These are phyloP conservation scores for Linepithema humile DNA, from an alignment of 1,140 invertebrate species.

Conservation along the genomic window DNA sequence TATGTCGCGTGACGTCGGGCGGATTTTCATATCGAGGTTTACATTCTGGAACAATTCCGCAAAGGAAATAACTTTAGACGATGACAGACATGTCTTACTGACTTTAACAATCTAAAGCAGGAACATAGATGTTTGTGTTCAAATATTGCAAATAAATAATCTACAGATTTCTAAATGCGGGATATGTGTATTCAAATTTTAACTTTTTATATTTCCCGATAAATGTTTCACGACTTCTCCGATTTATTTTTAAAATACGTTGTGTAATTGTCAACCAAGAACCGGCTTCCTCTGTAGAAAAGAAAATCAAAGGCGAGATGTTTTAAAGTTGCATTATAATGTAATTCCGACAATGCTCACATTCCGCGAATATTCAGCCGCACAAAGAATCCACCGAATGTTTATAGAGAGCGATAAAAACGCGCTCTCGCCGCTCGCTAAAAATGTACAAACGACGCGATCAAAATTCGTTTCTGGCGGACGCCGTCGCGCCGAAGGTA, in stretches of 20 bases:
- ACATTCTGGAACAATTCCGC: constrained; percentile 20
- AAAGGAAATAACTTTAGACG: constrained; percentile 27
- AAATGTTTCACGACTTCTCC: background rate
- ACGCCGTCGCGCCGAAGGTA: constrained; percentile 6
- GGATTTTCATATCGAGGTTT: constrained; percentile 20
- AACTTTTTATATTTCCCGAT: background rate
- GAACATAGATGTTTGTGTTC: background rate
- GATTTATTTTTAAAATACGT: background rate
- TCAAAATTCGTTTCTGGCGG: constrained; percentile 41
- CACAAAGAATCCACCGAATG: constrained; percentile 25
- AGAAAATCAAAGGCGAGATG: constrained; percentile 27
- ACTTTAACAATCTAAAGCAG: background rate
- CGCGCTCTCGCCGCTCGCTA: constrained; percentile 11
- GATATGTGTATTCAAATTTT: background rate
- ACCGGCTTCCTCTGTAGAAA: background rate
- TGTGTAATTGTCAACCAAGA: background rate
- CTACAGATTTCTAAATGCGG: background rate
- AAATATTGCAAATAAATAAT: background rate
- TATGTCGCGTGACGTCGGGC: constrained; percentile 4
- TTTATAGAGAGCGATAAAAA: constrained; percentile 17
- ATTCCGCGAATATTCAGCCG: constrained; percentile 25
- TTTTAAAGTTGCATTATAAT: constrained; percentile 45
- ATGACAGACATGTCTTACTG: background rate
- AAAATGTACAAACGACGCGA: constrained; percentile 47
- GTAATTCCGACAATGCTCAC: constrained; percentile 19